Conservation (phyloP, 2,113 vertebrate genomes). For the Podarcis raffonei region DNA sequence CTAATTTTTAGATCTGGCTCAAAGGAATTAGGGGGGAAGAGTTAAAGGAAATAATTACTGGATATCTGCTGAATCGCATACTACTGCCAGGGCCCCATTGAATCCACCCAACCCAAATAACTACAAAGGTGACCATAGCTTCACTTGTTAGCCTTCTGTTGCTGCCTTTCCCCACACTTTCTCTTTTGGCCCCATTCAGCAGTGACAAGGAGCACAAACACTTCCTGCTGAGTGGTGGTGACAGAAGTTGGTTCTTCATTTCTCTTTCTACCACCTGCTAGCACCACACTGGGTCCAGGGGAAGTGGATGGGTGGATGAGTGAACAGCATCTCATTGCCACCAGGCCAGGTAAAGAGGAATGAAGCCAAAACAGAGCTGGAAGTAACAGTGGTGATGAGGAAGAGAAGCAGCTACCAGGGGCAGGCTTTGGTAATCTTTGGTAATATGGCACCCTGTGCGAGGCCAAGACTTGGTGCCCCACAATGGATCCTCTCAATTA, state of each 20-base stretch:
- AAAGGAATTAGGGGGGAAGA: neutral
- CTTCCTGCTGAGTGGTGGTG: too few species aligned
- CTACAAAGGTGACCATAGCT: neutral
- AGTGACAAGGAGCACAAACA: neutral
- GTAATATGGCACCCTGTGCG: too few species aligned
- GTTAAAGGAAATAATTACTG: neutral
- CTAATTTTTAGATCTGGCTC: neutral
- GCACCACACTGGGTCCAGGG: too few species aligned
- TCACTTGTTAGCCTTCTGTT: too few species aligned
- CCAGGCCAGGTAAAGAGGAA: too few species aligned
- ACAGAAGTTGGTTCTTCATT: neutral
- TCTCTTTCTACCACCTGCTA: neutral
- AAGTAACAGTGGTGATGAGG: too few species aligned
- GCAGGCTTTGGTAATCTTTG: too few species aligned
- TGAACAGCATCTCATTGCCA: neutral
- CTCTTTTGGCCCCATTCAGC: neutral
- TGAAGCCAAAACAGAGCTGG: too few species aligned
- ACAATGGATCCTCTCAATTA: too few species aligned
- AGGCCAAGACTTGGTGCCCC: too few species aligned
- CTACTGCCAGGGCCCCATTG: neutral
- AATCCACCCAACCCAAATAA: neutral
- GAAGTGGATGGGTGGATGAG: neutral
- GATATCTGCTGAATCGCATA: neutral
- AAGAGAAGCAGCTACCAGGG: too few species aligned
- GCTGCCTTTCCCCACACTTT: neutral